Conservation (phyloP, 2,888 invertebrate species). For the Theristus sp. region DNA sequence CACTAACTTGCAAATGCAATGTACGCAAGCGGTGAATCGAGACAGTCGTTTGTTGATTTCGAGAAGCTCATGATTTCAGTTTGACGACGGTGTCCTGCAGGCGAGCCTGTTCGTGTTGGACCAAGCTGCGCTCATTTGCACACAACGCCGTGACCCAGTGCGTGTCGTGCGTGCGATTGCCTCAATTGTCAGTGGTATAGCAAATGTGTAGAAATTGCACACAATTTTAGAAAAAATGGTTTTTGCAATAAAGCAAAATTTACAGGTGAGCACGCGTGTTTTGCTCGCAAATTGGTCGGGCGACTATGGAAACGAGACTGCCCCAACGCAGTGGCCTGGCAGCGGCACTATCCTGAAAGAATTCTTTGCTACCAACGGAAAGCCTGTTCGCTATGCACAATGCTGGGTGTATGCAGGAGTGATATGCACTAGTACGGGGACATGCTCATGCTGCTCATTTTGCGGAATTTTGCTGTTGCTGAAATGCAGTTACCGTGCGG, state of each 20-base stretch:
- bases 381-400: slow-evolving; percentile 66
- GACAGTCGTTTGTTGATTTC: too few species aligned
- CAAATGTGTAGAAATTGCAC: too few species aligned
- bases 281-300: too few species aligned
- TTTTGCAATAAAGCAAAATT: too few species aligned
- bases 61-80: slow-evolving; percentile 14
- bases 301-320: too few species aligned
- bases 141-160: slow-evolving; percentile 29
- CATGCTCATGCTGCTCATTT: too few species aligned
- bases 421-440: slow-evolving; percentile 57
- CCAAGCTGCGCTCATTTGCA: slow-evolving; percentile 12
- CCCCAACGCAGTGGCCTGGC: slow-evolving; percentile 60
- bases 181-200: slow-evolving; percentile 12
- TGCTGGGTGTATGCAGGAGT: slow-evolving; percentile 84
- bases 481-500: too few species aligned
- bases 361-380: slow-evolving; percentile 53
- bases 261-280: too few species aligned
- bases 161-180: slow-evolving; percentile 8
- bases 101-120: slow-evolving; percentile 13
- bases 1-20: too few species aligned
- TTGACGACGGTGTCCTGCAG: slow-evolving; percentile 14
- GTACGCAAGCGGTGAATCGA: too few species aligned
- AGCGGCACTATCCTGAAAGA: slow-evolving; percentile 45
- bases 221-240: too few species aligned
- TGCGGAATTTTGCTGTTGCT: too few species aligned